Percentiles rank a stretch among this genome's conserved stretches.
Conservation (phyloP, 2,888 invertebrate species). For the Anorthoa munda region DNA sequence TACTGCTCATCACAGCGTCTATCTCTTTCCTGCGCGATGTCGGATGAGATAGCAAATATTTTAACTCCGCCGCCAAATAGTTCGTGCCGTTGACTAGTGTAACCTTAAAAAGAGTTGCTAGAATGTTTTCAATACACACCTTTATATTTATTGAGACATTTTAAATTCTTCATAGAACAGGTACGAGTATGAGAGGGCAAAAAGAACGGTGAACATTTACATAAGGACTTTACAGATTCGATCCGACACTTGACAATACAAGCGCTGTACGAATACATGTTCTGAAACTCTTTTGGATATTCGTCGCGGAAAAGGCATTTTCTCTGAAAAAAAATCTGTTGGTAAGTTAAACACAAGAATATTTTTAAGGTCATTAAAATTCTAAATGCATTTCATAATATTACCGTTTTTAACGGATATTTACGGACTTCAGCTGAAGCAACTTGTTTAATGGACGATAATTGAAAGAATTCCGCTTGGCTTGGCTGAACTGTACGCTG, state of each 20-base stretch:
- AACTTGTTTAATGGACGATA: conserved; percentile 78
- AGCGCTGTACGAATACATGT: conserved; percentile 91
- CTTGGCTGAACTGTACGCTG: conserved; percentile 76
- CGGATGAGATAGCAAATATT: too few relatives aligned
- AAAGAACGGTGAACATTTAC: conserved; percentile 92
- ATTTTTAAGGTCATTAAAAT: too few relatives aligned
- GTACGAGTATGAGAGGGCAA: conserved; percentile 77
- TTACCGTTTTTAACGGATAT: conserved; percentile 76
- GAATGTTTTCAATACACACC: conserved; percentile 76
- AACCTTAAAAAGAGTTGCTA: too few relatives aligned
- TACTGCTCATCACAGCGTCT: too few relatives aligned
- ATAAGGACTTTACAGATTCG: conserved; percentile 87
- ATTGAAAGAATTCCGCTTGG: conserved; percentile 66
- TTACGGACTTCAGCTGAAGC: conserved; percentile 81
- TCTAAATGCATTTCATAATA: not conserved
- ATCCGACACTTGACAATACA: conserved; percentile 92
- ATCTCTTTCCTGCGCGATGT: too few relatives aligned
- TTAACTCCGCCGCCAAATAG: too few relatives aligned
- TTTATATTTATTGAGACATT: conserved; percentile 88
- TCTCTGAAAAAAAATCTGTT: conserved; percentile 30
- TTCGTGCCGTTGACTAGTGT: too few relatives aligned
- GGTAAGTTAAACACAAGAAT: not conserved
- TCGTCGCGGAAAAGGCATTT: conserved; percentile 48
- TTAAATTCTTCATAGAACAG: conserved; percentile 80
- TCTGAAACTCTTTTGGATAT: conserved; percentile 66